phyloP scores from a whole-genome alignment of 2,113 vertebrate species.

The Pampusana beccarii region DNA sequence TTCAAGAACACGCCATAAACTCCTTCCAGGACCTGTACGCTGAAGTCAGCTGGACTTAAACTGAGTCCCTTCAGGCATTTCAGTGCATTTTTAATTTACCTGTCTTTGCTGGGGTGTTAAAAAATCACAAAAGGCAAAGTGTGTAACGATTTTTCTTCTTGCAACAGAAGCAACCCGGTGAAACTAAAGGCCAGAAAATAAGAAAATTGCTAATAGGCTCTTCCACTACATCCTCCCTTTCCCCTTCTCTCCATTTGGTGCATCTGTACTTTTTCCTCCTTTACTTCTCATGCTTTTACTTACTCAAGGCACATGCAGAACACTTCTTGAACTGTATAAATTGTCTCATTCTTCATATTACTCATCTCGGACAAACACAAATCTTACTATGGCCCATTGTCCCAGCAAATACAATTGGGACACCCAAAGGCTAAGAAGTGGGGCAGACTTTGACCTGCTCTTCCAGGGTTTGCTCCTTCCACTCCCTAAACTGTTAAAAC shows the following conservation, averaged over 20 bases:
- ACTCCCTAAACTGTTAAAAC: neutral
- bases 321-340: neutral
- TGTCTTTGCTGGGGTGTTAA: neutral
- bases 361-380: neutral
- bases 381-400: neutral
- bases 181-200: neutral
- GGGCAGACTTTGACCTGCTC: neutral
- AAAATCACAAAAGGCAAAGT: neutral
- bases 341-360: neutral
- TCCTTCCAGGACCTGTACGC: fast-evolving
- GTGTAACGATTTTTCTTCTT: neutral
- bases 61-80: neutral
- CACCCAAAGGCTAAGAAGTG: neutral
- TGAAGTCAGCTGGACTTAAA: neutral
- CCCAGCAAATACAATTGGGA: neutral
- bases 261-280: neutral
- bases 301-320: fast-evolving
- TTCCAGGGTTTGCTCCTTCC: neutral
- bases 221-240: neutral
- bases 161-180: neutral
- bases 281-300: neutral
- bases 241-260: neutral
- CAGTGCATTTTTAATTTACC: neutral
- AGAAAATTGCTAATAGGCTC: neutral
- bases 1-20: neutral